phyloP scores from a whole-genome alignment of 2,113 vertebrate species.

The Pogonocichla stellata region DNA sequence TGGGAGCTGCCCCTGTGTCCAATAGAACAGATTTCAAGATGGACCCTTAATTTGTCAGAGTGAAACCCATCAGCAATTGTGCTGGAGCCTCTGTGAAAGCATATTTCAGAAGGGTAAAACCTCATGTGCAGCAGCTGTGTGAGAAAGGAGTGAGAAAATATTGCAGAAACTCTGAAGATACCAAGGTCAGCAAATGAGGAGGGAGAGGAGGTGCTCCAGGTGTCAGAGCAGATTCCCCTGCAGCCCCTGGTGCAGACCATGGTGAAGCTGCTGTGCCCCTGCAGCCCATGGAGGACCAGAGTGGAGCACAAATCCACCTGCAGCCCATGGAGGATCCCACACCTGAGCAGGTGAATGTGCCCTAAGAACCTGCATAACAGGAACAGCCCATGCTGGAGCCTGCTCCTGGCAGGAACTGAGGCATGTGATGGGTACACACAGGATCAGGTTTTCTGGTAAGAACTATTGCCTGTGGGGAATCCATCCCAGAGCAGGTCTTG shows the following conservation, averaged over 20 bases:
- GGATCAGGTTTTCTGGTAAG: background rate
- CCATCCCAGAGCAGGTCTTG: background rate
- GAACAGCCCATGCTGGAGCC: background rate
- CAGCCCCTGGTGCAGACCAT: no score
- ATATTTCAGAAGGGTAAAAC: background rate
- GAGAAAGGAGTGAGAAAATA: background rate
- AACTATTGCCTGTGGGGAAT: background rate
- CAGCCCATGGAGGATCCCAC: accelerated
- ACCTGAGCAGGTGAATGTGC: background rate
- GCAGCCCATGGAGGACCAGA: background rate
- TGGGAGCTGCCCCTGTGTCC: background rate
- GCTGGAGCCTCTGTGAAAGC: background rate
- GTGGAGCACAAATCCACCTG: background rate
- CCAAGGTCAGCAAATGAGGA: background rate
- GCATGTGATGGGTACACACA: background rate
- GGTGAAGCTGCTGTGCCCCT: background rate
- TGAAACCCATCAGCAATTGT: background rate
- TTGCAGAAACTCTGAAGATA: background rate
- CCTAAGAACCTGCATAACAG: no score
- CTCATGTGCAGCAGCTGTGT: background rate
- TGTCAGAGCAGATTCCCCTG: background rate
- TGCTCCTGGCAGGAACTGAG: background rate
- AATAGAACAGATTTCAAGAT: background rate
- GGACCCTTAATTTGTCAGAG: background rate
- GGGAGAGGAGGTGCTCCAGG: background rate